These are phyloP conservation scores for Lapara coniferarum DNA, from an alignment of 2,888 invertebrate genomes.

Conservation along the genomic window DNA sequence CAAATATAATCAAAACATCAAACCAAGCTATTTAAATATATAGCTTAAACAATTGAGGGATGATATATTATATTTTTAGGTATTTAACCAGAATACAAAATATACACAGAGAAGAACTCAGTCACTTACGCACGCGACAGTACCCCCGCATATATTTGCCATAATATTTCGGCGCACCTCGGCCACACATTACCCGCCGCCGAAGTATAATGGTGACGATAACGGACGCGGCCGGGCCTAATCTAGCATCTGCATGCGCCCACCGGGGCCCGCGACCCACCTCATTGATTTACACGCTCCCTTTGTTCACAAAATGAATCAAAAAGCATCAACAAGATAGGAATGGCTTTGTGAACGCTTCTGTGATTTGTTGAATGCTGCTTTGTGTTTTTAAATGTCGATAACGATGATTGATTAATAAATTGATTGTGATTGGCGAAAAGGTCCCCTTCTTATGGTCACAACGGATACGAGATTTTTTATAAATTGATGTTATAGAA, in stretches of 20 bases:
- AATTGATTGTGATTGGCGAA: no score
- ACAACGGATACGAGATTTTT: no score
- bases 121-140: no score
- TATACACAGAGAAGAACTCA: not conserved
- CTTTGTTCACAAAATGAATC: conserved; percentile 12
- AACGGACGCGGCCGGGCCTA: conserved; percentile 7
- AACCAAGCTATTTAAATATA: no score
- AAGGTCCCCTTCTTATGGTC: no score
- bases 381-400: no score
- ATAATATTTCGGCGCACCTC: conserved; percentile 19
- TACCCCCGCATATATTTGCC: conserved; percentile 16
- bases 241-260: conserved; percentile 17
- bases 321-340: not conserved
- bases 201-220: conserved; percentile 17
- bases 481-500: no score
- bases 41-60: no score
- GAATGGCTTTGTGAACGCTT: not conserved
- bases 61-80: no score
- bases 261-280: not conserved
- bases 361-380: no score
- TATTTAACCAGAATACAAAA: not conserved
- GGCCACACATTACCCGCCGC: conserved; percentile 5
- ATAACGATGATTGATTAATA: no score
- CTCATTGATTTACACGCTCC: conserved; percentile 13
- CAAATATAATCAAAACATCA: no score